Evolutionary conservation across 53 echinoderm and acorn worm species (phyloP), one percentile per base, ranked within the genome.

Genomic region (Patiria pectinifera): DNA sequence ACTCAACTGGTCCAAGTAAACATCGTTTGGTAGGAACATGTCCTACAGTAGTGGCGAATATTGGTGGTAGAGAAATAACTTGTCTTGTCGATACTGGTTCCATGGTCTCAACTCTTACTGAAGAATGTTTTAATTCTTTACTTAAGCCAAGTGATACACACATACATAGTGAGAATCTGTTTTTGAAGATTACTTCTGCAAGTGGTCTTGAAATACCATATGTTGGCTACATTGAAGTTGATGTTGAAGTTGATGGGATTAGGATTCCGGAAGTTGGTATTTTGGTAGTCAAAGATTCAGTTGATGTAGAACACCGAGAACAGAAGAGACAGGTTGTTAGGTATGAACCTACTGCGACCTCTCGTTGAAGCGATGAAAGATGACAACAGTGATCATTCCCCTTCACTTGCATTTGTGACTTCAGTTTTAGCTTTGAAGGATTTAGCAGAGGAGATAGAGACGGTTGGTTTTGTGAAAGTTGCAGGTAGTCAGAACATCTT

Each of bases 31-130:
- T 86, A 47, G 48, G 48, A 8, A 26, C n/a, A 26, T 86, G 86
- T 48, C 86, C 86, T 22, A 74, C 48, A 48, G 4, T 86, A 19
- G 45, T 16, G 4, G 86, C 24, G 3, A 19, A 86, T 1, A 21
- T 86, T 46, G 75, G 71, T 47, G 86, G 74, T 46, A 48, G 19
- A 15, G 47, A 46, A 48, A 48, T 70, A 6, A 48, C 48, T 18
- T 86, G 75, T 72, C 74, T 74, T 2, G 48, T 86, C 3, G 86
- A 86, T 45, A 86, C 86, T 22, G 75, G 86, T 18, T 86, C 86
- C 11, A 82, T 82, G 82, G 82, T 82, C 11, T 82, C 82, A 7
- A 82, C 82, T 19, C 24, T 86, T 22, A 86, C 86, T 4, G 86
- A 86, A 24, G 75, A 72, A 74, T 70, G 48, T 24, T 85, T 86